These are phyloP conservation scores for Hypolimnas misippus DNA, from an alignment of 2,888 invertebrate genomes.

Conservation along the genomic window DNA sequence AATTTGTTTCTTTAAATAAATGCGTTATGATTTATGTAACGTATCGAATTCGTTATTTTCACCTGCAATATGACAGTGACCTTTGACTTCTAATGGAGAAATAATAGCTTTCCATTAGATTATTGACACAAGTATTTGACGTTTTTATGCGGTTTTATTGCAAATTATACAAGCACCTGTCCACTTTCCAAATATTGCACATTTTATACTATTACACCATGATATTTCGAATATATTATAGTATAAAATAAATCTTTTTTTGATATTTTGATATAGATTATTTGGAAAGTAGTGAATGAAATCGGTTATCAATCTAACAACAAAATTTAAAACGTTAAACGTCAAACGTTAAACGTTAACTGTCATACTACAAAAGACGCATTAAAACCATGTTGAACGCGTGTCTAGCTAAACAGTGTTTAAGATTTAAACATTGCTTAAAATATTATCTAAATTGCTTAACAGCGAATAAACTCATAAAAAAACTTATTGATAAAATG, in stretches of 20 bases:
- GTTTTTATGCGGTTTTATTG: conserved; percentile 8
- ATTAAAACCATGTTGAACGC: too few species aligned
- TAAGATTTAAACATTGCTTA: too few species aligned
- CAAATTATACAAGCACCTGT: conserved; percentile 15
- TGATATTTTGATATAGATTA: too few species aligned
- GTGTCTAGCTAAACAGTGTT: too few species aligned
- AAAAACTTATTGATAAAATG: too few species aligned
- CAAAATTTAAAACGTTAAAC: too few species aligned
- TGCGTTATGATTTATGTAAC: conserved; percentile 18
- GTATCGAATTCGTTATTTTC: not conserved
- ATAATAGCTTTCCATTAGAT: conserved; percentile 16
- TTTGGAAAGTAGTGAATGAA: too few species aligned
- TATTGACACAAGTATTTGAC: not conserved
- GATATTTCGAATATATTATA: not conserved
- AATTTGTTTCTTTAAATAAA: not conserved
- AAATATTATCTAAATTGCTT: too few species aligned
- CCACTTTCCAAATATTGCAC: conserved; percentile 7
- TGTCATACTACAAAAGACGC: too few species aligned
- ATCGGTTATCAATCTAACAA: too few species aligned
- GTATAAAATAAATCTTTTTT: not conserved
- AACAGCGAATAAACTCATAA: too few species aligned
- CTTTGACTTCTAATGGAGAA: conserved; percentile 1
- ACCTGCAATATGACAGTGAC: not conserved
- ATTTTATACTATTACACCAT: not conserved
- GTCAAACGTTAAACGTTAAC: too few species aligned